Evolutionary conservation across 2,797 vertebrate genomes (phyloP), one percentile per base, ranked within the genome.

Genomic region (Cyclura pinguis): DNA sequence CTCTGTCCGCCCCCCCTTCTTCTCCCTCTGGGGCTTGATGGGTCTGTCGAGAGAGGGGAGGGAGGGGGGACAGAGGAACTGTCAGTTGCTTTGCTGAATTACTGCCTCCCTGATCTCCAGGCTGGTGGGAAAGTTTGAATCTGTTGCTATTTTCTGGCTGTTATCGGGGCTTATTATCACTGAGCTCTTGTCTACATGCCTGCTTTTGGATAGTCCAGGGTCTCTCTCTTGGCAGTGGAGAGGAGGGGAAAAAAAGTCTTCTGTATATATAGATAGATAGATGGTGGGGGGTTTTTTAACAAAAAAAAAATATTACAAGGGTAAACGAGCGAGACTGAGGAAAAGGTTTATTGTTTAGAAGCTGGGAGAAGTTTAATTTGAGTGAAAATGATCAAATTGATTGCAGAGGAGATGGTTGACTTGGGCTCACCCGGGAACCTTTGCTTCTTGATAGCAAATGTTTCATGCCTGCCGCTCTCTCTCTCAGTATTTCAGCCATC

Each of bases 141-240:
- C 98, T 99, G 99, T 98, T 98, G 98, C 98, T 99, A 98, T 99
- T 99, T 99, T 99, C 98, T 98, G 97, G 98, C 98, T 97, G 95
- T 98, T 98, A 98, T 99, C 98, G 72, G 95, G 77, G 73, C 88
- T 85, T 95, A 98, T 99, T 99, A 99, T 99, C 99, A 52, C 94
- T 95, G 97, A 97, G 97, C 98, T 97, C 96, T 98, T 97, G 97
- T 98, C 98, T 98, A 97, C 96, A 93, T 97, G 98, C 98, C 96
- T 97, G 97, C 96, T 97, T 97, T 97, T 4, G 94, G 97, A 97
- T 97, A 97, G 96, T 97, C 97, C 98, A 98, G 98, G 98, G 98
- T 98, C 98, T 98, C 95, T 55, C 96, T 97, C 97, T 97, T 94
- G 96, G 96, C 98, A 97, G 96, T 88, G 92, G 93, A 92, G 95